Base-by-base conservation (phyloP, 1,140 invertebrate species). In the Armadillidium nasatum region DNA sequence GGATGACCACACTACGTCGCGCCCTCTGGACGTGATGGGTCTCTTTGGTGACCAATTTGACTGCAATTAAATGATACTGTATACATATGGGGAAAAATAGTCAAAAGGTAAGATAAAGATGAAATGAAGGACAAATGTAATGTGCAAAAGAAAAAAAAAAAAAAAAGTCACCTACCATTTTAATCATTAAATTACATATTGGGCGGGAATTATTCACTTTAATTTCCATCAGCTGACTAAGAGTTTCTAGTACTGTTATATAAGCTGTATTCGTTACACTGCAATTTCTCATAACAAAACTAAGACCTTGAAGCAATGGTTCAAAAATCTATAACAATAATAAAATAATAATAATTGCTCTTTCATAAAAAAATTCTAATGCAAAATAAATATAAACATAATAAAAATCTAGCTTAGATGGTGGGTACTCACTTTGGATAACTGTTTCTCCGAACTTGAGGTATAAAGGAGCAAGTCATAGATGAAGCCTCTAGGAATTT, bases 1-100 rank as follows among this genome's bases (percentile, higher is more conserved):
- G 44, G 93, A 92, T 4, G 91, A 89, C 73, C 89, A 89, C 0
- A 92, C 89, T 33, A 97, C 86, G 84, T 97, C 95, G n/a, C 92
- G 86, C 0, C 94, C 94, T 0, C 87, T 87, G 0, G 89, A 90
- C 33, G 88, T 88, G 33, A 33, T 33, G 79, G 89, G 87, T 10
- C 88, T 83, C n/a, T 89, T 88, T 0, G 92, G 92, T 67, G 91
- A 86, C 85, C 95, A 95, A 82, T 94, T 91, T 0, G 85, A 83
- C 83, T 94, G 89, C 70, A 21, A 70, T 82, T 46, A 10, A 71
- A 60, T 77, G 1, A 60, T 15, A 60, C n/a, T n/a, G n/a, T 33
- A 33, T 33, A 33, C 6, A 33, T 33, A 33, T 33, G n/a, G n/a
- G n/a, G n/a, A n/a, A n/a, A 33, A 33, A 33, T 33, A 33, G 33